phyloP scores from a whole-genome alignment of 2,113 vertebrate genomes.

The Ctenodactylus gundi region DNA sequence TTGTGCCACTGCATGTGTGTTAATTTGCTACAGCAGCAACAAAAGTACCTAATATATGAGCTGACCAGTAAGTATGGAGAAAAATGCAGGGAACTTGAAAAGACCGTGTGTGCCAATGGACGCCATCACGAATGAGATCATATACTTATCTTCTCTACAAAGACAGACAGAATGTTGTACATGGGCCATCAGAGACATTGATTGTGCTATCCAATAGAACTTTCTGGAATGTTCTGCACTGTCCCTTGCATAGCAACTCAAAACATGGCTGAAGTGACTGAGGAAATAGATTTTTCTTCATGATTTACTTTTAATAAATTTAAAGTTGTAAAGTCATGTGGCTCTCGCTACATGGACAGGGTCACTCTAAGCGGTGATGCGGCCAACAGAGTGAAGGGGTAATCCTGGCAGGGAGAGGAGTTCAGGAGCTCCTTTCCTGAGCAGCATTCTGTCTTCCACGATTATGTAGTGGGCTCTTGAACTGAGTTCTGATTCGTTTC shows the following conservation, averaged over 20 bases:
- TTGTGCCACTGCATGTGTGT: background rate
- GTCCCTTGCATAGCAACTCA: too few species aligned
- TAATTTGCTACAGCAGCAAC: background rate
- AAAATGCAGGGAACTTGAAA: background rate
- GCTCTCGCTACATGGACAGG: accelerated
- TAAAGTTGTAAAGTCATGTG: background rate
- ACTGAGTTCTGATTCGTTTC: background rate
- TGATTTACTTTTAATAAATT: background rate
- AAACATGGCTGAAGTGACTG: background rate
- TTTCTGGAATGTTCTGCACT: background rate
- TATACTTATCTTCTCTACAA: background rate
- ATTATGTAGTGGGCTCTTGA: background rate
- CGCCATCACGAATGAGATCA: background rate
- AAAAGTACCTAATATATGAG: background rate
- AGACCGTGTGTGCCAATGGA: background rate
- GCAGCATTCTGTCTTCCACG: background rate
- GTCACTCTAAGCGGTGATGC: background rate
- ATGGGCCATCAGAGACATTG: too few species aligned
- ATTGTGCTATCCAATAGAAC: background rate
- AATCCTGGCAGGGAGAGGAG: too few species aligned
- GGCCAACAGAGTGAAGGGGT: background rate
- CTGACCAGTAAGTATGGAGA: background rate
- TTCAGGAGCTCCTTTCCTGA: background rate
- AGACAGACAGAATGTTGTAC: background rate
- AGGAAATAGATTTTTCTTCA: background rate